Evolutionary conservation across 2,888 invertebrate genomes (phyloP).

Genomic region (Taenaris catops): DNA sequence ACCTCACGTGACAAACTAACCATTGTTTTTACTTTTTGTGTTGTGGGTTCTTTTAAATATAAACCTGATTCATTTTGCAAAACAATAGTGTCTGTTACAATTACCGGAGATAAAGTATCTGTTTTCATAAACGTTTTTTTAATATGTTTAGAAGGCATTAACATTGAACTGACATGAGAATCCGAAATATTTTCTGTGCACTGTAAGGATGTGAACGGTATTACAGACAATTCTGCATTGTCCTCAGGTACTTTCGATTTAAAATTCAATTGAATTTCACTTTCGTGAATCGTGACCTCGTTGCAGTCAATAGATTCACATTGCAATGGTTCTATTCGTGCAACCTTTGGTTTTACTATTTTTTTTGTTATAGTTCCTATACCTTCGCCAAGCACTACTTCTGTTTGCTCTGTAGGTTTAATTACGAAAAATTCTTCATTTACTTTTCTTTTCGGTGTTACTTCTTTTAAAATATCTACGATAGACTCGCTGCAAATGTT

Average conservation of each 20-base stretch:
- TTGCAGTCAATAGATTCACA: conserved; percentile 42
- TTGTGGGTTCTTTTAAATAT: conserved; percentile 37
- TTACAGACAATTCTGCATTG: conserved; percentile 42
- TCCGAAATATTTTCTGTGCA: conserved; percentile 55
- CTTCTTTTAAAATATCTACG: conserved; percentile 46
- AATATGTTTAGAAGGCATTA: conserved; percentile 35
- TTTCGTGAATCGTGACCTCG: conserved; percentile 46
- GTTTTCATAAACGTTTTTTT: conserved; percentile 42
- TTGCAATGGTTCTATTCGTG: conserved; percentile 36
- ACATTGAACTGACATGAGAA: conserved; percentile 42
- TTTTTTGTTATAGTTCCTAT: conserved; percentile 22
- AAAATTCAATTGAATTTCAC: conserved; percentile 38
- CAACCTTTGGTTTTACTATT: conserved; percentile 29
- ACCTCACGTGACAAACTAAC: conserved; percentile 50
- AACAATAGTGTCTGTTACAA: conserved; percentile 53
- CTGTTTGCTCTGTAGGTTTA: conserved; percentile 47
- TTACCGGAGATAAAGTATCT: conserved; percentile 46
- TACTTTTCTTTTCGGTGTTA: conserved; percentile 55
- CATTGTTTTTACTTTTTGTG: conserved; percentile 43
- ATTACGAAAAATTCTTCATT: conserved; percentile 45
- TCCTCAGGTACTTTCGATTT: conserved; percentile 30
- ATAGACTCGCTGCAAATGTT: conserved; percentile 60
- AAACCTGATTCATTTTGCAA: conserved; percentile 60
- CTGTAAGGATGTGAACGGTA: conserved; percentile 53
- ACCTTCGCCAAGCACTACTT: conserved; percentile 46